phyloP scores from a whole-genome alignment of 2,888 invertebrate genomes.

The Hylaea fasciaria region DNA sequence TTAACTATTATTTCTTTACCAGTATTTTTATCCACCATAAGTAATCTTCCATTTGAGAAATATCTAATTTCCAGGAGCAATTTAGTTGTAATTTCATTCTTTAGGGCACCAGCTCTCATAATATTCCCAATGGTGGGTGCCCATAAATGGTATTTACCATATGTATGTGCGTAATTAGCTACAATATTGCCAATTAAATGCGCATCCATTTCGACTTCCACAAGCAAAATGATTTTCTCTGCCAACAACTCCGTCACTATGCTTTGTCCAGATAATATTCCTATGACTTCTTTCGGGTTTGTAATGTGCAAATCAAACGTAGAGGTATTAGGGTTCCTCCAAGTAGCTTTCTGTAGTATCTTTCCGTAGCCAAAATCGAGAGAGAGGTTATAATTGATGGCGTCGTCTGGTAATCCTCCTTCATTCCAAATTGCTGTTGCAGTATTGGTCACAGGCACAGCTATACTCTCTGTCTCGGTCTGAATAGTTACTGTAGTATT shows the following conservation, averaged over 20 bases:
- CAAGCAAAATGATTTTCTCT: constrained; percentile 54
- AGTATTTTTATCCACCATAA: constrained; percentile 56
- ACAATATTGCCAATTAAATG: constrained; percentile 59
- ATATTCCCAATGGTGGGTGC: constrained; percentile 62
- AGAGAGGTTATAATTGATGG: constrained; percentile 51
- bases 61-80: constrained; percentile 63
- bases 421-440: constrained; percentile 58
- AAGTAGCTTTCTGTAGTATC: constrained; percentile 52
- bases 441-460: constrained; percentile 53
- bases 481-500: constrained; percentile 52
- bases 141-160: constrained; percentile 72
- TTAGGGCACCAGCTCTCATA: constrained; percentile 62
- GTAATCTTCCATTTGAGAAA: constrained; percentile 59
- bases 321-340: constrained; percentile 55
- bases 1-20: constrained; percentile 40
- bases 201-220: constrained; percentile 60
- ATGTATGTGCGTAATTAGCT: constrained; percentile 59
- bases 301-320: constrained; percentile 50
- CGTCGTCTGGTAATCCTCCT: constrained; percentile 56
- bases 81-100: constrained; percentile 60
- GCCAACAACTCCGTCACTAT: constrained; percentile 55
- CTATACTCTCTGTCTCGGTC: constrained; percentile 44
- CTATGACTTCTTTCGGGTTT: constrained; percentile 46
- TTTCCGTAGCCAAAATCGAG: constrained; percentile 52
- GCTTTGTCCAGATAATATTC: constrained; percentile 54